Evolutionary conservation across 2,888 invertebrate genomes (phyloP).

Genomic region (Eulithis prunata): DNA sequence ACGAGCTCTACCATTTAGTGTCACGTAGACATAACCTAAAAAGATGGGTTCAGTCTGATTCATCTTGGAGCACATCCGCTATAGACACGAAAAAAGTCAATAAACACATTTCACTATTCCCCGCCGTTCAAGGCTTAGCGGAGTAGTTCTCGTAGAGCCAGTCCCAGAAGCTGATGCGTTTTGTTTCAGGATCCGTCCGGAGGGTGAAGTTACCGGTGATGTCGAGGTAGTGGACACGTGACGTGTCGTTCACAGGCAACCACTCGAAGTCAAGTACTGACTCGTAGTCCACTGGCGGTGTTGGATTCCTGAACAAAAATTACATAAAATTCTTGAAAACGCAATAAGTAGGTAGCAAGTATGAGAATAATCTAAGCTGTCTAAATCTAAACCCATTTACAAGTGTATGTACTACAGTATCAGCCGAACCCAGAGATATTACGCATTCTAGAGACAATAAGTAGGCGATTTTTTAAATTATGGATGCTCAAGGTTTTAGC

Average conservation of each 20-base stretch:
- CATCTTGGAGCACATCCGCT: constrained; percentile 13
- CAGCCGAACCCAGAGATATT: no score
- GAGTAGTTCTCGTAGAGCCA: constrained; percentile 71
- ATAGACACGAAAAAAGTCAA: constrained; percentile 18
- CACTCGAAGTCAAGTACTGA: constrained; percentile 79
- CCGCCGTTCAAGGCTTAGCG: constrained; percentile 41
- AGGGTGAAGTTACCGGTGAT: constrained; percentile 81
- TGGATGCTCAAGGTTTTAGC: no score
- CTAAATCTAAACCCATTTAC: no score
- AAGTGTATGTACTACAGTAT: no score
- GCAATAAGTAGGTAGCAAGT: no score
- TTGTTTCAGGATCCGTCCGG: constrained; percentile 78
- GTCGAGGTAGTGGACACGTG: constrained; percentile 77
- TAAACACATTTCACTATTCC: constrained; percentile 26
- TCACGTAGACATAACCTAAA: neutral
- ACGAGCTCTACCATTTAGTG: no score
- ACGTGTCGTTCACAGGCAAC: constrained; percentile 75
- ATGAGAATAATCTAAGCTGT: no score
- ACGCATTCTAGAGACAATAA: no score
- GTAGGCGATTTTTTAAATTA: no score
- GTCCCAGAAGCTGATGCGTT: constrained; percentile 85
- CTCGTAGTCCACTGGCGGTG: constrained; percentile 79
- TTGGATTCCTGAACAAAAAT: constrained; percentile 73
- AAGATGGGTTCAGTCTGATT: constrained; percentile 21
- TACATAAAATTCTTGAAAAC: neutral